These are phyloP conservation scores for Drosophila infuscata DNA, from an alignment of 2,888 invertebrate genomes.

Conservation along the genomic window DNA sequence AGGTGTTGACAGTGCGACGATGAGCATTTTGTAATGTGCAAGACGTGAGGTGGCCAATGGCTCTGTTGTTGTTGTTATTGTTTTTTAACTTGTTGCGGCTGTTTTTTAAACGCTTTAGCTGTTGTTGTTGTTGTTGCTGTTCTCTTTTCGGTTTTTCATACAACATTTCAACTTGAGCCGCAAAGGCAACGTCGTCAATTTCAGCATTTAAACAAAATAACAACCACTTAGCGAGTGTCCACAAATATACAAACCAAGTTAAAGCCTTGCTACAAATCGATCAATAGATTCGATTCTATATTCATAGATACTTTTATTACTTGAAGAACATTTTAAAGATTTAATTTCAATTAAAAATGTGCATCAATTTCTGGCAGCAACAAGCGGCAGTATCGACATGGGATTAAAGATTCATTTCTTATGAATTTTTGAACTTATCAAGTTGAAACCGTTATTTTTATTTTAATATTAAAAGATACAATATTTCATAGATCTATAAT, in stretches of 20 bases:
- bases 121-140: neutral
- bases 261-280: neutral
- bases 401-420: too few species aligned
- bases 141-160: neutral
- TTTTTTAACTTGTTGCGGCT: slow-evolving; percentile 2
- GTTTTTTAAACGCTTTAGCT: slow-evolving; percentile 2
- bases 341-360: neutral
- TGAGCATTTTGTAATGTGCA: slow-evolving; percentile 52
- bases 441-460: neutral
- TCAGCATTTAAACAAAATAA: slow-evolving; percentile 24
- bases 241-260: too few species aligned
- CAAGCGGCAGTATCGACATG: neutral
- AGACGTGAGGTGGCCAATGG: slow-evolving; percentile 42
- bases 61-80: slow-evolving; percentile 6
- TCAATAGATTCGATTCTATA: neutral
- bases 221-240: neutral
- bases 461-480: neutral
- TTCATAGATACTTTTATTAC: neutral
- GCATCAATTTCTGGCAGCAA: neutral
- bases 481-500: neutral
- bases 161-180: slow-evolving; percentile 33
- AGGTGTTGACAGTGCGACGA: slow-evolving; percentile 66
- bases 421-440: neutral
- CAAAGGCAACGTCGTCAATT: slow-evolving; percentile 25
- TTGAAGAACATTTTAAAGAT: neutral